Evolutionary conservation across 2,797 vertebrate genomes (phyloP).

Genomic region (Gobio occitaniae): DNA sequence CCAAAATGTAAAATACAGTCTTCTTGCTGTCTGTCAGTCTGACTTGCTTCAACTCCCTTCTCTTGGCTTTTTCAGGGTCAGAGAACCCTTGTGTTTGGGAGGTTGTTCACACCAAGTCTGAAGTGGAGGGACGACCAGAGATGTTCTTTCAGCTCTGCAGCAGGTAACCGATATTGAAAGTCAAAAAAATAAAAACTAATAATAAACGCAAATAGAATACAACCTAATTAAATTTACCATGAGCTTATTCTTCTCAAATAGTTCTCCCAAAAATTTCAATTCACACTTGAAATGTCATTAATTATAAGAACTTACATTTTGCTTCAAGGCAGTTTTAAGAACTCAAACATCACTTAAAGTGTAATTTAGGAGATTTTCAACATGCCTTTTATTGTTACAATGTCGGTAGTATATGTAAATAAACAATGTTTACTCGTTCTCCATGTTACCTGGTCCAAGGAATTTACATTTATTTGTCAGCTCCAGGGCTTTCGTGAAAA

Average conservation of each 20-base stretch:
- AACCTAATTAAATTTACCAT: neutral
- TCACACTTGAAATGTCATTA: neutral
- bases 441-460: no score
- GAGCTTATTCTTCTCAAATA: neutral
- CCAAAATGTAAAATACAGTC: neutral
- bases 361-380: no score
- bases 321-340: neutral
- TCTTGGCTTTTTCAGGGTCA: slow-evolving; percentile 76
- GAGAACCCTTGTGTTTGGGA: slow-evolving; percentile 91
- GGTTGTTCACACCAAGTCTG: slow-evolving; percentile 91
- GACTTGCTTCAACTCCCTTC: neutral
- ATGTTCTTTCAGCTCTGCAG: slow-evolving; percentile 91
- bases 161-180: slow-evolving; percentile 78
- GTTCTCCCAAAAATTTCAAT: neutral
- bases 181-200: neutral
- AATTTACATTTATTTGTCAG: no score
- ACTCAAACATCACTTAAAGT: neutral
- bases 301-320: neutral
- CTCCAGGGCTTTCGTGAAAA: no score
- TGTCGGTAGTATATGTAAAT: no score
- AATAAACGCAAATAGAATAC: neutral
- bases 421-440: no score
- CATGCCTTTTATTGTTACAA: no score
- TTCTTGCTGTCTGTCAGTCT: neutral
- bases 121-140: slow-evolving; percentile 91